phyloP scores from a whole-genome alignment of 2,888 invertebrate genomes.

The Caenorhabditis sp. region DNA sequence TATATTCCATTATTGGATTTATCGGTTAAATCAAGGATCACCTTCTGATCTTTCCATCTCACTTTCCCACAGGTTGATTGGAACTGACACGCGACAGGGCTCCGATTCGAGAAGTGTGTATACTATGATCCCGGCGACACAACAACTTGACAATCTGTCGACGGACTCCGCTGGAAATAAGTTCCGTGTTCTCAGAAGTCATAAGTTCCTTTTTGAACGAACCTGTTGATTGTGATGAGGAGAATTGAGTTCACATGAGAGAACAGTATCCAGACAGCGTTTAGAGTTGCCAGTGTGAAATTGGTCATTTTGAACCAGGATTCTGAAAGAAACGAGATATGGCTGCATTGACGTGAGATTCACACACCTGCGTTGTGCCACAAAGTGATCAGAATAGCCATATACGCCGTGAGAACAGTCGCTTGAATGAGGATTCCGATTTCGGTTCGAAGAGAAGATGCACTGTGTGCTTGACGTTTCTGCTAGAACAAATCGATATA shows the following conservation, averaged over 20 bases:
- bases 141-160: conserved; percentile 37
- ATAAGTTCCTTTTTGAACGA: too few species aligned
- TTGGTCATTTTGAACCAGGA: conserved; percentile 52
- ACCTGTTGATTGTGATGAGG: conserved; percentile 39
- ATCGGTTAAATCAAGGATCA: neutral
- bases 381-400: conserved; percentile 55
- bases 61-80: conserved; percentile 9
- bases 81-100: conserved; percentile 45
- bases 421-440: conserved; percentile 58
- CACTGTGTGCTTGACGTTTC: conserved; percentile 10
- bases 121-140: conserved; percentile 4
- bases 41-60: neutral
- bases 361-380: conserved; percentile 66
- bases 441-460: conserved; percentile 36
- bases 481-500: conserved; percentile 14
- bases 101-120: conserved; percentile 34
- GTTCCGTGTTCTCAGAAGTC: too few species aligned
- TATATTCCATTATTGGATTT: neutral
- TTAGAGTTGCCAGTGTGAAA: conserved; percentile 44
- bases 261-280: conserved; percentile 56
- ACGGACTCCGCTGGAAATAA: conserved; percentile 47
- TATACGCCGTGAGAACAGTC: conserved; percentile 57
- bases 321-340: conserved; percentile 16
- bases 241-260: conserved; percentile 49
- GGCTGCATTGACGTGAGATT: conserved; percentile 1